A percentile compares a stretch with the other conserved stretches of the same genome.
These are phyloP conservation scores for Steinernema khuongi DNA, from an alignment of 1,140 invertebrate genomes.

Conservation along the genomic window DNA sequence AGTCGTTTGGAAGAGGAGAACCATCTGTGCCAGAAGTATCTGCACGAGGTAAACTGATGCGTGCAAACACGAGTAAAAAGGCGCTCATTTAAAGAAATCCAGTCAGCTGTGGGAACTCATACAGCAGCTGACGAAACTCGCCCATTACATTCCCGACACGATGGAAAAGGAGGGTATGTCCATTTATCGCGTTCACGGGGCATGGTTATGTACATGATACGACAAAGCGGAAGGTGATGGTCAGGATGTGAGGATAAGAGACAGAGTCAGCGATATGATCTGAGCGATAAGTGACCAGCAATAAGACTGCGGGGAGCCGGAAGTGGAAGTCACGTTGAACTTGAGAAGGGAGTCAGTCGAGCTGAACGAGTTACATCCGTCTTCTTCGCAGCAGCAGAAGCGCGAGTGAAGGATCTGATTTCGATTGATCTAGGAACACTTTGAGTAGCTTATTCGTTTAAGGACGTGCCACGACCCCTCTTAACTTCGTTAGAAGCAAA, in stretches of 20 bases:
- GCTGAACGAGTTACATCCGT: constrained; percentile 23
- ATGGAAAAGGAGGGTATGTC: not conserved
- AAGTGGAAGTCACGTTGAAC: not conserved
- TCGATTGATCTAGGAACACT: constrained; percentile 17
- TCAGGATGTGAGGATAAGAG: not conserved
- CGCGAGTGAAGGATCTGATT: constrained; percentile 6
- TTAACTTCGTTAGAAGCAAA: too few species aligned
- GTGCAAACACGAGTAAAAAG: not conserved
- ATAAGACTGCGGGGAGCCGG: not conserved
- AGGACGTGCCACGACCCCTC: too few species aligned
- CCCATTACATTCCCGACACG: not conserved
- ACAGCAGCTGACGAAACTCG: not conserved
- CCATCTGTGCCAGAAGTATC: not conserved
- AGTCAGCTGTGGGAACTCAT: constrained; percentile 7
- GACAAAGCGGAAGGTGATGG: not conserved
- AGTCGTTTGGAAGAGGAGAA: constrained; percentile 13
- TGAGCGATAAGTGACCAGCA: not conserved
- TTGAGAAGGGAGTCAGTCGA: not conserved
- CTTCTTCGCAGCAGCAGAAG: constrained; percentile 29
- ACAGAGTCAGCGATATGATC: not conserved
- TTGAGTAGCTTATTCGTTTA: not conserved
- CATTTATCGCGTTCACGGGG: not conserved
- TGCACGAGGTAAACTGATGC: not conserved
- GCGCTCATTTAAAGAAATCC: not conserved
- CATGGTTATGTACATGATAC: too few species aligned